A percentile compares a stretch with the other conserved stretches of the same genome.
Conservation (phyloP, 2,888 invertebrate species). For the Perdita meconis region DNA sequence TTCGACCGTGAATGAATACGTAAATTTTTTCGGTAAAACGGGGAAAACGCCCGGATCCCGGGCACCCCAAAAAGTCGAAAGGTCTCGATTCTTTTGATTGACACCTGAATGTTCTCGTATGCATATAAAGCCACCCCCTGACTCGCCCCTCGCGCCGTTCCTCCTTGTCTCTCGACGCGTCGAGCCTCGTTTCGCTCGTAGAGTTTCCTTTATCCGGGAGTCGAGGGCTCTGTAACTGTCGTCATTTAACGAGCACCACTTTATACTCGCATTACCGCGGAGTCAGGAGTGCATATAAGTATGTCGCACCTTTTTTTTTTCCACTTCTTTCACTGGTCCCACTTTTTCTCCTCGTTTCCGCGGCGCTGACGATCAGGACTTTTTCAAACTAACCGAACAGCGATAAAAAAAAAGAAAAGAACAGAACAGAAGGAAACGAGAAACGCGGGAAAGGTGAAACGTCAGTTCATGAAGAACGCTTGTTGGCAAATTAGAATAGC, state of each 20-base stretch:
- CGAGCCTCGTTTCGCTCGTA: constrained; percentile 31
- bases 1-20: constrained; percentile 68
- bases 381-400: constrained; percentile 19
- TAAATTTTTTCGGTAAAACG: constrained; percentile 72
- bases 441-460: constrained; percentile 40
- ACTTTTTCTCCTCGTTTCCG: constrained; percentile 30
- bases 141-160: constrained; percentile 10
- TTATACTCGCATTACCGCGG: constrained; percentile 64
- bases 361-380: constrained; percentile 31
- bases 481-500: constrained; percentile 63
- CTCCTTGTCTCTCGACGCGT: constrained; percentile 8
- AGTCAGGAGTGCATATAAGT: constrained; percentile 36
- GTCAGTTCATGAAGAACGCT: constrained; percentile 36
- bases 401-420: constrained; percentile 30
- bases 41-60: constrained; percentile 63
- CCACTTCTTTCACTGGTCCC: constrained; percentile 31
- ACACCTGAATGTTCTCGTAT: constrained; percentile 78
- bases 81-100: constrained; percentile 72
- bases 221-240: constrained; percentile 75
- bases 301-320: constrained; percentile 25
- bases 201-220: constrained; percentile 67
- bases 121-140: constrained; percentile 75
- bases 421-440: constrained; percentile 16
- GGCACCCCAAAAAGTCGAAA: constrained; percentile 64
- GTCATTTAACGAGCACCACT: constrained; percentile 77